Conservation (phyloP, 2,797 vertebrate species). For the Peromyscus aztecus region DNA sequence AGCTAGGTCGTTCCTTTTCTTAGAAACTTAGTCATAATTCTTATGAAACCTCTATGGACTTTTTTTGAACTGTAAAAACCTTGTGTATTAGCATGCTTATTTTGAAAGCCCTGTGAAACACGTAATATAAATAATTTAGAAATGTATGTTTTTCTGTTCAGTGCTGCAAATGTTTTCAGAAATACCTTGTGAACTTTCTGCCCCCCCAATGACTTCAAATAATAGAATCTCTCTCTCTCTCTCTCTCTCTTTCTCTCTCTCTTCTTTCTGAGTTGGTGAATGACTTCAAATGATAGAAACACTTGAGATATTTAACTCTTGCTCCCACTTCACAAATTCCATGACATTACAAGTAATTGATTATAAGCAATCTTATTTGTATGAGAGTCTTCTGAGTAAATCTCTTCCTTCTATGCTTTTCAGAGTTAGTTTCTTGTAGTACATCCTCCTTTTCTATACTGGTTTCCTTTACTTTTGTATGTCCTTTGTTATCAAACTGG, state of each 20-base stretch:
- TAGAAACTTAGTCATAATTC: not conserved
- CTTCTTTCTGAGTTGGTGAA: not conserved
- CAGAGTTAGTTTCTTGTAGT: not conserved
- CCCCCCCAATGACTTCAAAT: not conserved
- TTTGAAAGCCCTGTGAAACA: not conserved
- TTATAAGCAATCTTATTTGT: not conserved
- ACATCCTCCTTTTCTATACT: not conserved
- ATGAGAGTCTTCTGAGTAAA: not conserved
- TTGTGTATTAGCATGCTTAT: not conserved
- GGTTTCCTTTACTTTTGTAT: not conserved
- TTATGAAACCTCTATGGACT: not conserved
- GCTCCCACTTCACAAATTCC: not conserved
- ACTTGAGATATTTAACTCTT: slow-evolving; percentile 3
- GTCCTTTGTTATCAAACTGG: slow-evolving; percentile 28
- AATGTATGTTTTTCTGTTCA: slow-evolving; percentile 42
- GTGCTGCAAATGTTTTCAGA: not conserved
- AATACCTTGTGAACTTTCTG: slow-evolving; percentile 1
- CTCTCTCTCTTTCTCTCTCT: not conserved
- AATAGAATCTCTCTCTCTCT: too few species aligned
- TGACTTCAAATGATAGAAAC: slow-evolving; percentile 35
- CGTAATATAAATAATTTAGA: slow-evolving; percentile 47
- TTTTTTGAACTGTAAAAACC: not conserved
- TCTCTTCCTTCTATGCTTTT: not conserved
- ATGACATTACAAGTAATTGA: not conserved
- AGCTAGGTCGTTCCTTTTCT: not conserved